Percentiles rank a stretch among this genome's conserved stretches.
These are phyloP conservation scores for Cheilosia scutellata DNA, from an alignment of 2,888 invertebrate species.

Conservation along the genomic window DNA sequence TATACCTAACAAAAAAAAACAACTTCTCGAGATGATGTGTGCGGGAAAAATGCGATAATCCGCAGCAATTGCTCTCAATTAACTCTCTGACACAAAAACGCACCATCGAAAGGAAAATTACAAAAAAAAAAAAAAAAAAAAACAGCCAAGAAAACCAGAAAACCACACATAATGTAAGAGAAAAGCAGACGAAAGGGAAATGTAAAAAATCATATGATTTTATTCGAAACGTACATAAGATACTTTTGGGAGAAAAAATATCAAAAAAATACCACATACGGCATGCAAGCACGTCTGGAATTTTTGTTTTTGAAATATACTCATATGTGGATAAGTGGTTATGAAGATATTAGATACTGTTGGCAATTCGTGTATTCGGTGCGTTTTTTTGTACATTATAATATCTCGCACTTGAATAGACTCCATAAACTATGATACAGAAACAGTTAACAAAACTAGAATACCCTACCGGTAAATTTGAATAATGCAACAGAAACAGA, in stretches of 20 bases:
- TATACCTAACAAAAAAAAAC: constrained; percentile 15
- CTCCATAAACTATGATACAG: too few species aligned
- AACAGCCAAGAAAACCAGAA: not conserved
- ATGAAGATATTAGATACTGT: too few species aligned
- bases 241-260: constrained; percentile 36
- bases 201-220: constrained; percentile 12
- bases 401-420: not conserved
- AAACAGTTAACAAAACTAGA: too few species aligned
- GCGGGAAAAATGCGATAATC: constrained; percentile 69
- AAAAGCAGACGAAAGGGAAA: constrained; percentile 32
- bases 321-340: too few species aligned
- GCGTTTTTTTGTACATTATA: not conserved
- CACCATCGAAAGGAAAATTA: constrained; percentile 66
- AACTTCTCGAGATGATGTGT: constrained; percentile 44
- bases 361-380: not conserved
- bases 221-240: constrained; percentile 26
- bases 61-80: constrained; percentile 71
- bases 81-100: constrained; percentile 60
- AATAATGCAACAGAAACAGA: not conserved
- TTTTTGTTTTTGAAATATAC: not conserved
- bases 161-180: constrained; percentile 9
- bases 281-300: not conserved
- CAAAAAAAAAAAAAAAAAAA: constrained; percentile 35
- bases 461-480: not conserved
- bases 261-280: not conserved